A percentile compares a stretch with the other conserved stretches of the same genome.
Conservation (phyloP, 2,888 invertebrate genomes). For the Chalcosyrphus nemorum region DNA sequence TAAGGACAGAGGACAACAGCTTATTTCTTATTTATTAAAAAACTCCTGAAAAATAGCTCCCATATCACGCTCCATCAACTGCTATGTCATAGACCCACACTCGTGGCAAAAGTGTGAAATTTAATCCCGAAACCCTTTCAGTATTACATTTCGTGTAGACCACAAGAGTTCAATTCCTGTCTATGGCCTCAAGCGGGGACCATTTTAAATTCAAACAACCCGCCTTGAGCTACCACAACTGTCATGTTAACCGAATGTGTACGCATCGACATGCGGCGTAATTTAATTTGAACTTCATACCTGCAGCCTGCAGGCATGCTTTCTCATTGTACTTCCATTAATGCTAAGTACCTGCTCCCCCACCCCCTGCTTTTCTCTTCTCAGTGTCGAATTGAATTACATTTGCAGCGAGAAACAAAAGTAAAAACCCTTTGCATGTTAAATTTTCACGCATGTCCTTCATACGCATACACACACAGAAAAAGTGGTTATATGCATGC, state of each 20-base stretch:
- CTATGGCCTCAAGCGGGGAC: neutral
- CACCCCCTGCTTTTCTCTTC: too few species aligned
- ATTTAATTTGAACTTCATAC: slow-evolving; percentile 2
- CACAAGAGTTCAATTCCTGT: neutral
- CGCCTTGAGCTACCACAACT: neutral
- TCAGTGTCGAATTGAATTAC: slow-evolving; percentile 22
- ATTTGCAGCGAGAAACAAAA: neutral
- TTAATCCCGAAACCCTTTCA: too few species aligned
- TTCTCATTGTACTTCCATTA: neutral
- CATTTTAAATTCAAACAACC: neutral
- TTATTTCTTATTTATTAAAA: too few species aligned
- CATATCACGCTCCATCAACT: too few species aligned
- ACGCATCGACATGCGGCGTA: neutral
- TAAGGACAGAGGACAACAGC: too few species aligned
- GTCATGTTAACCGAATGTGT: neutral
- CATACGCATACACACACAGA: neutral
- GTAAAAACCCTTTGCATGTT: neutral
- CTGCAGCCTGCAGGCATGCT: slow-evolving; percentile 1
- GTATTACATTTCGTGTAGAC: too few species aligned
- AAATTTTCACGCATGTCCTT: neutral
- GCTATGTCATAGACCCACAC: too few species aligned
- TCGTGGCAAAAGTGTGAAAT: too few species aligned
- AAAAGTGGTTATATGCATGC: slow-evolving; percentile 15
- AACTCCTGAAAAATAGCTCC: too few species aligned
- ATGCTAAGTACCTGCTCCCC: neutral